phyloP scores from a whole-genome alignment of 2,797 vertebrate species.

The Pangasius krempfi region DNA sequence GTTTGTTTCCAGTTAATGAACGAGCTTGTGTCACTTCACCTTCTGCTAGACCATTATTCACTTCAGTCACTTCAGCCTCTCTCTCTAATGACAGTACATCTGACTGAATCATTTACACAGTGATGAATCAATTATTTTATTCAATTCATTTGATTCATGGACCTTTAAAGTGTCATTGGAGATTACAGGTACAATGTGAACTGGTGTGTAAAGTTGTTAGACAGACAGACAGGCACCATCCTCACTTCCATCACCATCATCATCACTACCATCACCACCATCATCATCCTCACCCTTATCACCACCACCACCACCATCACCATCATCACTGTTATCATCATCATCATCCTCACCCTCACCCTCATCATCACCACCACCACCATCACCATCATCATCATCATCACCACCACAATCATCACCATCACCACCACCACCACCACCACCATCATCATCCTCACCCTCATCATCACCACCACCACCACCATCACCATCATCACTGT shows the following conservation, averaged over 20 bases:
- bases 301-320: too few relatives aligned
- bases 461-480: not conserved
- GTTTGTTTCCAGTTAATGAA: not conserved
- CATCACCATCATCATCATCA: too few relatives aligned
- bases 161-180: not conserved
- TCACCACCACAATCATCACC: not conserved
- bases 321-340: fast-evolving
- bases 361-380: too few relatives aligned
- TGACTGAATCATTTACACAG: not conserved
- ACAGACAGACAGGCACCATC: not conserved
- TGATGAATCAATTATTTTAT: not conserved
- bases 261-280: not conserved
- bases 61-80: not conserved
- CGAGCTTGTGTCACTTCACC: not conserved
- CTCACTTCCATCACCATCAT: not conserved
- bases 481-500: not conserved
- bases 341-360: too few relatives aligned
- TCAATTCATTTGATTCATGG: not conserved
- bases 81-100: too few relatives aligned
- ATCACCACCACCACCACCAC: not conserved
- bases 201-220: not conserved
- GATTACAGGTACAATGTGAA: not conserved
- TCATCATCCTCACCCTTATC: not conserved
- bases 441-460: not conserved
- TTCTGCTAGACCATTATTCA: not conserved